Base-by-base conservation (phyloP, 2,888 invertebrate genomes). In the Watsonalla binaria region DNA sequence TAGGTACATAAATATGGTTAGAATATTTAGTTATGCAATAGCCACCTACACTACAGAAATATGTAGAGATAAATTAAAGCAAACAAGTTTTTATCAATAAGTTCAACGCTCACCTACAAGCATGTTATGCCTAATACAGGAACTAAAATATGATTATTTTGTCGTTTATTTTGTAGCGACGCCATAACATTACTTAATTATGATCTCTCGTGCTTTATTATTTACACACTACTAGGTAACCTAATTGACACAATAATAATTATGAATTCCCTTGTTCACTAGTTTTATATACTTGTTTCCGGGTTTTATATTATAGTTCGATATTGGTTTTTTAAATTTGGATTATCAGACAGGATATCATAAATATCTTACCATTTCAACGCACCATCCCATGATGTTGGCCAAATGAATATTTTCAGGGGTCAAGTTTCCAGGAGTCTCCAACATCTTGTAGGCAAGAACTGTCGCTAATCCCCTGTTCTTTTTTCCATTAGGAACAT, bases 361-460 rank as follows among this genome's bases (percentile, higher is more conserved):
- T 45, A 8, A 33, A 24, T 15, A 24, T 46, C 93, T 92, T 82
- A 98, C 98, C 95, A 98, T 93, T 93, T 99, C 99, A 5, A 96
- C 93, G 78, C 98, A 97, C 98, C 98, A 98, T 59, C 98, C 98
- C 80, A 98, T 92, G 67, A 97, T 94, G 64, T 96, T 94, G 0
- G 97, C 96, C 57, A 94, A 82, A 65, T 94, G 93, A 45, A 97
- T 83, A 68, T 96, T 96, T 63, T 96, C 96, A 0, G 95, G 93
- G 0, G 95, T 95, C 5, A 95, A 84, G 56, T 94, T 91, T n/a
- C 93, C 90, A 0, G 92, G 91, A 54, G 92, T 89, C 65, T 93
- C 94, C 58, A 97, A 78, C 84, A 94, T 93, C 76, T 94, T 95
- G 80, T 95, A 97, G 0, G 96, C 93, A 45, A 94, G 88, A 0